Conservation (phyloP, 2,888 invertebrate genomes). For the Stenoptilia bipunctidactyla region DNA sequence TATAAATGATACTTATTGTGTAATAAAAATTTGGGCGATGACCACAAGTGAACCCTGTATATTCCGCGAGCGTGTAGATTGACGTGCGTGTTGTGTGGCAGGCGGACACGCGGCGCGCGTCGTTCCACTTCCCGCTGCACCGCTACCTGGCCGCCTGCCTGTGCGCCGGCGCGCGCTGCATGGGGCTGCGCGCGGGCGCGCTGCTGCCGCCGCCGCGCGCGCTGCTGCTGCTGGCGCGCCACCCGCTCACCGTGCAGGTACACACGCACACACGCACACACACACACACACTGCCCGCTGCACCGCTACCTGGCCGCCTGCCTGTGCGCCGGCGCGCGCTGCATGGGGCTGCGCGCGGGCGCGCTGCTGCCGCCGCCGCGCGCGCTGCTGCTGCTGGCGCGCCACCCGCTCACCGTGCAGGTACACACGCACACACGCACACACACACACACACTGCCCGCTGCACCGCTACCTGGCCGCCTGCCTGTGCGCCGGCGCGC, state of each 20-base stretch:
- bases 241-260: slow-evolving; percentile 94
- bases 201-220: slow-evolving; percentile 84
- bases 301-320: slow-evolving; percentile 86
- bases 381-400: slow-evolving; percentile 84
- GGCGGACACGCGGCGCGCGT: slow-evolving; percentile 87
- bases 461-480: slow-evolving; percentile 89
- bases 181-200: slow-evolving; percentile 82
- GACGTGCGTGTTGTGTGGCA: too few relatives aligned
- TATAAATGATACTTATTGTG: too few relatives aligned
- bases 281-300: slow-evolving; percentile 96
- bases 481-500: slow-evolving; percentile 81
- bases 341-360: slow-evolving; percentile 81
- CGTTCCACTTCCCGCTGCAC: slow-evolving; percentile 97
- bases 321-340: slow-evolving; percentile 82
- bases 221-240: slow-evolving; percentile 87
- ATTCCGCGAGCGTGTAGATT: too few relatives aligned
- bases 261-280: slow-evolving; percentile 86
- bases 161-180: slow-evolving; percentile 84
- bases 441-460: slow-evolving; percentile 96
- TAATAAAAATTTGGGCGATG: too few relatives aligned
- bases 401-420: slow-evolving; percentile 94
- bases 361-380: slow-evolving; percentile 86
- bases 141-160: slow-evolving; percentile 81
- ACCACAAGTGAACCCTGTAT: too few relatives aligned
- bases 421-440: slow-evolving; percentile 87